These are phyloP conservation scores for Ptyas mucosa DNA, from an alignment of 2,113 vertebrate species.

Conservation along the genomic window DNA sequence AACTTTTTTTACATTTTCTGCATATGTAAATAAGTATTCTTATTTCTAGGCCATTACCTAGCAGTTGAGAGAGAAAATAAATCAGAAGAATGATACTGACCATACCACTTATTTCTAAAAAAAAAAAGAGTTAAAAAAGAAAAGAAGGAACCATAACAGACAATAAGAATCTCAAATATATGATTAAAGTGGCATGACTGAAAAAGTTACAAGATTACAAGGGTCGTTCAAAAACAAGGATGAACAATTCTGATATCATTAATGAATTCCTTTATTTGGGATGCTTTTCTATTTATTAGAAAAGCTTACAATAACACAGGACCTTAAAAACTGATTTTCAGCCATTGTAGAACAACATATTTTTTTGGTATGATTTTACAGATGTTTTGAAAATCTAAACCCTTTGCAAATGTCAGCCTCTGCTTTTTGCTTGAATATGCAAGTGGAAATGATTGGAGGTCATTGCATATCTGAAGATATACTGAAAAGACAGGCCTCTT, in stretches of 20 bases:
- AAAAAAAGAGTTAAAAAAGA: not conserved
- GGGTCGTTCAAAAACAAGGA: not conserved
- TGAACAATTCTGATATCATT: not conserved
- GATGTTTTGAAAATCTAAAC: not conserved
- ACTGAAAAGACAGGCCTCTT: slow-evolving; percentile 11
- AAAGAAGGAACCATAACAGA: not conserved
- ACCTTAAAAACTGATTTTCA: not conserved
- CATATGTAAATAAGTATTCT: not conserved
- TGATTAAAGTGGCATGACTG: not conserved
- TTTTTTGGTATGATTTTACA: not conserved
- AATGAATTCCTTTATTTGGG: not conserved
- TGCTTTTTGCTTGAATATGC: not conserved
- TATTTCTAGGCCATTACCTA: not conserved
- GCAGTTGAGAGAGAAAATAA: not conserved
- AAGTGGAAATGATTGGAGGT: not conserved
- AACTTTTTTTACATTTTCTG: not conserved
- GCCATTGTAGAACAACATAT: not conserved
- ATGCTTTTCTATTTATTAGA: not conserved
- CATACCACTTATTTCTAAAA: not conserved
- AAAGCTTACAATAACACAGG: not conserved
- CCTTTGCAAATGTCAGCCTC: slow-evolving; percentile 7
- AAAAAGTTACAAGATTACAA: not conserved
- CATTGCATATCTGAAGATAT: not conserved
- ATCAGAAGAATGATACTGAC: not conserved
- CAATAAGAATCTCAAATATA: not conserved